Evolutionary conservation across 1,140 invertebrate genomes (phyloP).

Genomic region (Lepidurus arcticus): DNA sequence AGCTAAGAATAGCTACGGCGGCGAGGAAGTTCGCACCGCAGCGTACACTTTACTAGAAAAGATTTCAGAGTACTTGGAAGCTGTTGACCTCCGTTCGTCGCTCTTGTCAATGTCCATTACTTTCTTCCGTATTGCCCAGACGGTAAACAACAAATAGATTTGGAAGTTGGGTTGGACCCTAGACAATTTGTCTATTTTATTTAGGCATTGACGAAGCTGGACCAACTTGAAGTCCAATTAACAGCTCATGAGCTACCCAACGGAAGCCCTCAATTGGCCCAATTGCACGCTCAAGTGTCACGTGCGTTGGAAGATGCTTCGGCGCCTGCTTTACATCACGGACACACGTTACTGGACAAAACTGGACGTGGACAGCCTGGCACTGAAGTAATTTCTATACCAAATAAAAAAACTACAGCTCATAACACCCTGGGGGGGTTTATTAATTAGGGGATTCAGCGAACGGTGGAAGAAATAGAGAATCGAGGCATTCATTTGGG

Average conservation of each 20-base stretch:
- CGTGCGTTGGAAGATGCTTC: constrained; percentile 60
- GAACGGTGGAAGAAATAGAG: constrained; percentile 65
- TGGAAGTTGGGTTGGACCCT: constrained; percentile 27
- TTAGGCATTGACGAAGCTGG: constrained; percentile 64
- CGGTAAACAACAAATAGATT: constrained; percentile 46
- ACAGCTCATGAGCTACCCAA: constrained; percentile 58
- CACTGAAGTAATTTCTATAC: constrained; percentile 51
- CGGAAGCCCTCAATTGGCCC: constrained; percentile 58
- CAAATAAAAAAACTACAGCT: neutral
- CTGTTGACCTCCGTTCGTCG: constrained; percentile 62
- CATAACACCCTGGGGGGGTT: neutral
- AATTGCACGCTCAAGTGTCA: constrained; percentile 58
- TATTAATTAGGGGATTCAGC: constrained; percentile 53
- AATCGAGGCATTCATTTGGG: constrained; percentile 62
- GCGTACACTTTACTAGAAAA: constrained; percentile 65
- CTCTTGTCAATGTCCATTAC: constrained; percentile 60
- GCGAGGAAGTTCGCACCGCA: constrained; percentile 62
- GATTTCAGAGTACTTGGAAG: constrained; percentile 65
- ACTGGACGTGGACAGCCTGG: constrained; percentile 59
- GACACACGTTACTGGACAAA: constrained; percentile 64
- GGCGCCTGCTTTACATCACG: constrained; percentile 57
- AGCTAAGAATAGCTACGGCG: constrained; percentile 60
- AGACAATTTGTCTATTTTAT: constrained; percentile 36
- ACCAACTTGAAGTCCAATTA: constrained; percentile 70
- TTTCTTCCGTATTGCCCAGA: constrained; percentile 69